Evolutionary conservation across 2,113 vertebrate species (phyloP).

Genomic region (Scortum barcoo): DNA sequence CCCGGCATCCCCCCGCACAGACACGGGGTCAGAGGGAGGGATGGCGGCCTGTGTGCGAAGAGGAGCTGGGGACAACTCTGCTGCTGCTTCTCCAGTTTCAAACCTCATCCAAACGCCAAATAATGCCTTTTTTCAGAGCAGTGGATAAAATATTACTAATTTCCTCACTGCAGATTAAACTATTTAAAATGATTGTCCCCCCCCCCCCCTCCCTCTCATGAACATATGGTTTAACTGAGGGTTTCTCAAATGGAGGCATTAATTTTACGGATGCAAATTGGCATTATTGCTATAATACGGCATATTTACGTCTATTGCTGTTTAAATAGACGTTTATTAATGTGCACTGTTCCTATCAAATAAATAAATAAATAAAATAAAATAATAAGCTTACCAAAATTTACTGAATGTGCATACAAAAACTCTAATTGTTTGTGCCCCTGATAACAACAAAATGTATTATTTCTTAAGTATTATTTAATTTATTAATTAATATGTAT

Average conservation of each 20-base stretch:
- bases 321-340: no score
- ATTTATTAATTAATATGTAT: background rate
- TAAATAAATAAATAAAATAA: no score
- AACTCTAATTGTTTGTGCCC: background rate
- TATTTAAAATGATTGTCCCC: no score
- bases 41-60: slow-evolving; percentile 22
- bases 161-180: background rate
- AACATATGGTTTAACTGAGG: background rate
- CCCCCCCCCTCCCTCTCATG: no score
- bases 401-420: background rate
- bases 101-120: background rate
- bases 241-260: no score
- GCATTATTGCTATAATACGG: no score
- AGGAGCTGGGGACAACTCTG: background rate
- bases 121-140: background rate
- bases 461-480: background rate
- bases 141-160: background rate
- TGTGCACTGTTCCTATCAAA: no score
- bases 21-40: slow-evolving; percentile 38
- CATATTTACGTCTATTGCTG: no score
- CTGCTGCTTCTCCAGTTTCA: background rate
- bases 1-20: slow-evolving; percentile 29
- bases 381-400: no score
- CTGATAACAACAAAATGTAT: background rate
- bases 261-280: no score